Conservation (phyloP, 2,888 invertebrate genomes). For the Malthinus seriepunctatus region DNA sequence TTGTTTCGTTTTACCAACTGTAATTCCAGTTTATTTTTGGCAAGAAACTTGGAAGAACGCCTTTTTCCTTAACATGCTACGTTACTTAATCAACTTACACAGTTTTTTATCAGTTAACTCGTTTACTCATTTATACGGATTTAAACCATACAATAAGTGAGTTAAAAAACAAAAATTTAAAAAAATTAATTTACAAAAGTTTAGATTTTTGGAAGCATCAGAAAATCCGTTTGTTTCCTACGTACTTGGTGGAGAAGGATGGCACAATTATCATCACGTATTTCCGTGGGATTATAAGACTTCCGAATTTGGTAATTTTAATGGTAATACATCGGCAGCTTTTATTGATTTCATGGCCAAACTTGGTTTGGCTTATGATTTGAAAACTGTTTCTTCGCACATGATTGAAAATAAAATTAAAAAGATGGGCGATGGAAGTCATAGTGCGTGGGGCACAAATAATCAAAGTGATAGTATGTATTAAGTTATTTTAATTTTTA, state of each 20-base stretch:
- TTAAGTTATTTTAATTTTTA: too few relatives aligned
- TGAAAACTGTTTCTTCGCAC: conserved; percentile 55
- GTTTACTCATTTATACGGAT: conserved; percentile 76
- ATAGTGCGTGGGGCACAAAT: too few relatives aligned
- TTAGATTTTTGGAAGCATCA: conserved; percentile 63
- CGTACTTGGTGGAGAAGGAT: conserved; percentile 67
- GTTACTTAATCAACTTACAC: background rate
- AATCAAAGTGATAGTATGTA: too few relatives aligned
- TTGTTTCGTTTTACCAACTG: conserved; percentile 79
- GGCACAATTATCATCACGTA: conserved; percentile 79
- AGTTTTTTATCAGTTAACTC: background rate
- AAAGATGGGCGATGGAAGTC: conserved; percentile 66
- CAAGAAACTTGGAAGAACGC: conserved; percentile 70
- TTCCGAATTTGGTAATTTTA: conserved; percentile 59
- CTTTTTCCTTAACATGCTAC: background rate
- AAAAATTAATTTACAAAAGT: conserved; percentile 33
- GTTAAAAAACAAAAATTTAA: conserved; percentile 34
- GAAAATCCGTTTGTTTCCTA: conserved; percentile 66
- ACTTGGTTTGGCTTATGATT: conserved; percentile 66
- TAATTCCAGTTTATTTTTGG: conserved; percentile 77
- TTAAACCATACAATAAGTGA: conserved; percentile 76
- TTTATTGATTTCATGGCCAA: conserved; percentile 64
- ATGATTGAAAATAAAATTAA: conserved; percentile 62
- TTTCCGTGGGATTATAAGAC: conserved; percentile 71
- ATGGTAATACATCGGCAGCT: conserved; percentile 64